Percentiles rank a stretch among this genome's conserved stretches.
These are phyloP conservation scores for Pedionomus torquatus DNA, from an alignment of 2,113 vertebrate genomes.

Conservation along the genomic window DNA sequence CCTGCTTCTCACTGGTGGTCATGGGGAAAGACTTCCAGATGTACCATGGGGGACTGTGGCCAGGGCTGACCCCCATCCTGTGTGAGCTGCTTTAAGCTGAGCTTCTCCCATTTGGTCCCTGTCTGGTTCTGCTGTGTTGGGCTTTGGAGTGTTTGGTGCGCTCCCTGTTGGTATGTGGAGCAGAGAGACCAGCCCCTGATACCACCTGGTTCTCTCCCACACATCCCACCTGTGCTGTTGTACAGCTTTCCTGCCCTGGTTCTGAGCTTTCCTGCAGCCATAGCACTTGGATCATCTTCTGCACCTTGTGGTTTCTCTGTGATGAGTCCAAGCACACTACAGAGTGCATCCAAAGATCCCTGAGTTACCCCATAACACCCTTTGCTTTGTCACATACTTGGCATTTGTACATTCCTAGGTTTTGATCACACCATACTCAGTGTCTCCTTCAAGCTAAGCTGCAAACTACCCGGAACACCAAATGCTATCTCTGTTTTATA, in stretches of 20 bases:
- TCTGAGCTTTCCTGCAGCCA: background rate
- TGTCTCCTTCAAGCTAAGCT: background rate
- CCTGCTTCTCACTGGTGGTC: background rate
- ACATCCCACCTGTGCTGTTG: slow-evolving; percentile 74
- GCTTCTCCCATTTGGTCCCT: background rate
- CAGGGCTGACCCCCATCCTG: background rate
- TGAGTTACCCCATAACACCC: background rate
- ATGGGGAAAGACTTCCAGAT: background rate
- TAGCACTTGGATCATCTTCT: background rate
- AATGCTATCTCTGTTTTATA: background rate
- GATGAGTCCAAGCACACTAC: background rate
- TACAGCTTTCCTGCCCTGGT: fast-evolving
- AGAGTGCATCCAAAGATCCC: background rate
- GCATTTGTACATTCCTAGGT: background rate
- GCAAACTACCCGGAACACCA: background rate
- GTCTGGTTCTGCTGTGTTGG: background rate
- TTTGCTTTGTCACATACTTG: background rate
- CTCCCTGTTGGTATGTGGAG: slow-evolving; percentile 87
- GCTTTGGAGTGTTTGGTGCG: slow-evolving; percentile 75
- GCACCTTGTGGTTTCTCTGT: background rate
- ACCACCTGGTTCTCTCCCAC: slow-evolving; percentile 77
- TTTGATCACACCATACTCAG: background rate
- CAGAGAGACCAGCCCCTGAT: slow-evolving; percentile 80
- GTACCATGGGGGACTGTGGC: fast-evolving
- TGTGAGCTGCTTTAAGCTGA: background rate